A percentile compares a stretch with the other conserved stretches of the same genome.
Conservation (phyloP, 2,797 vertebrate genomes). For the Scyliorhinus canicula region DNA sequence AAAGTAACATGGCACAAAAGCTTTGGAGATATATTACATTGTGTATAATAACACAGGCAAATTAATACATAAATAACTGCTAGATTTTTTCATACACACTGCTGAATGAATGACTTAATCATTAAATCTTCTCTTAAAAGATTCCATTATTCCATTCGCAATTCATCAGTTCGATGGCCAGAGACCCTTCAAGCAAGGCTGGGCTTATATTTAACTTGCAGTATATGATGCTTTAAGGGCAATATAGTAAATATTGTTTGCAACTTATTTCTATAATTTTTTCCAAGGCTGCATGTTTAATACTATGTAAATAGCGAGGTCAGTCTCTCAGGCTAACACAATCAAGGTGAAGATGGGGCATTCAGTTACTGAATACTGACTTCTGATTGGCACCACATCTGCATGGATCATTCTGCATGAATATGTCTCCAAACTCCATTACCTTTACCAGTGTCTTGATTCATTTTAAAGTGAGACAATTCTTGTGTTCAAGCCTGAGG, state of each 20-base stretch:
- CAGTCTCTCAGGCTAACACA: neutral
- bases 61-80: slow-evolving; percentile 50
- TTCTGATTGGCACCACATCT: neutral
- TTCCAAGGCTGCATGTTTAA: neutral
- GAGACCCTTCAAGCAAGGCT: neutral
- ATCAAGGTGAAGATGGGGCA: neutral
- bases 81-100: slow-evolving; percentile 43
- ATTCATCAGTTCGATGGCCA: neutral
- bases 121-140: slow-evolving; percentile 15
- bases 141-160: slow-evolving; percentile 23
- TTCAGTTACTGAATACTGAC: neutral
- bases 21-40: slow-evolving; percentile 50
- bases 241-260: neutral
- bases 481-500: neutral
- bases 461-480: neutral
- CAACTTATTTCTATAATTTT: neutral
- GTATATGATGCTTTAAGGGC: neutral
- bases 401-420: neutral
- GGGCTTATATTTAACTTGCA: neutral
- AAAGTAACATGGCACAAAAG: slow-evolving; percentile 49
- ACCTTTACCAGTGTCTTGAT: neutral
- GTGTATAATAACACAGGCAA: slow-evolving; percentile 50
- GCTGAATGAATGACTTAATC: slow-evolving; percentile 42
- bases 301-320: neutral
- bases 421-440: neutral